phyloP scores from a whole-genome alignment of 2,888 invertebrate species.

The Heteromyza rotundicornis region DNA sequence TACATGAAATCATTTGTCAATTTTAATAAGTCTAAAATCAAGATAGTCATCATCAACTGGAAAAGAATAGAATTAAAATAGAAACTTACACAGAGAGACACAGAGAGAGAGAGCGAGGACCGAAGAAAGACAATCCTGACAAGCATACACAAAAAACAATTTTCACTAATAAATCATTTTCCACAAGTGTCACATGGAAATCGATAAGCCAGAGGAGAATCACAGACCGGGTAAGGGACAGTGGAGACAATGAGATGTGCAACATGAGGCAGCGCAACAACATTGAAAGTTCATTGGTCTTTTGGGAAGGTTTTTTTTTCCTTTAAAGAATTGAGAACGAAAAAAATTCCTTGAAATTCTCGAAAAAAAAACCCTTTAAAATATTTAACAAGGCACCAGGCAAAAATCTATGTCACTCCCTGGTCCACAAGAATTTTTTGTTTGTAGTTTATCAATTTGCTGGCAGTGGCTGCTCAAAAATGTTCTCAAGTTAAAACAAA shows the following conservation, averaged over 20 bases:
- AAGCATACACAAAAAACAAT: constrained; percentile 39
- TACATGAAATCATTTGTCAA: constrained; percentile 53
- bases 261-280: constrained; percentile 51
- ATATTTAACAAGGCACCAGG: too few relatives aligned
- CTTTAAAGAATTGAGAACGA: neutral
- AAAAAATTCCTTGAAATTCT: constrained; percentile 7
- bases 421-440: neutral
- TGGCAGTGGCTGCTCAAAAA: neutral
- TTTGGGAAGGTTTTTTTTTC: constrained; percentile 29
- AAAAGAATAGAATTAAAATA: constrained; percentile 38
- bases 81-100: too few relatives aligned
- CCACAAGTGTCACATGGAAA: constrained; percentile 26
- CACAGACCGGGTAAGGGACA: constrained; percentile 24
- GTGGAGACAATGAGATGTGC: constrained; percentile 35
- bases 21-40: constrained; percentile 54
- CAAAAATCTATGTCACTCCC: too few relatives aligned
- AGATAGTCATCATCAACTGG: constrained; percentile 49
- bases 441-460: neutral
- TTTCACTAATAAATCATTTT: constrained; percentile 57
- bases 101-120: constrained; percentile 6
- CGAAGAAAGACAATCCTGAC: constrained; percentile 44
- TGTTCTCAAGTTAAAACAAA: neutral
- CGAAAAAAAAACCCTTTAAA: constrained; percentile 2
- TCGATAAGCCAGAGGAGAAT: constrained; percentile 1
- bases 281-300: constrained; percentile 47